Conservation (phyloP, 1,140 invertebrate genomes). For the Battus philenor region DNA sequence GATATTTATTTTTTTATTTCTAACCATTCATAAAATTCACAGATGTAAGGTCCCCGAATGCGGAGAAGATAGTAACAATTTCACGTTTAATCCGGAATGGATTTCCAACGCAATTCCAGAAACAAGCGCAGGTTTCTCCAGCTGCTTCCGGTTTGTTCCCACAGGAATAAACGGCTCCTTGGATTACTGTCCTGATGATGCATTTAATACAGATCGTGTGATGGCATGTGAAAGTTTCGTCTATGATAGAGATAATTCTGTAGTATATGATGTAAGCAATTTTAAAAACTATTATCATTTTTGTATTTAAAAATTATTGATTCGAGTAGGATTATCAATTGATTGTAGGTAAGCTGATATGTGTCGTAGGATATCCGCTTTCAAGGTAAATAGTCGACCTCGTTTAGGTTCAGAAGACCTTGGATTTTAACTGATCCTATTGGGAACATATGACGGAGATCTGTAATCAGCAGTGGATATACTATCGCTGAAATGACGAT, state of each 20-base stretch:
- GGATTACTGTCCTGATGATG: slow-evolving; percentile 34
- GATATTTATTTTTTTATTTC: no score
- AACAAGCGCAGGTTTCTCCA: slow-evolving; percentile 28
- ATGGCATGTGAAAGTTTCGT: slow-evolving; percentile 48
- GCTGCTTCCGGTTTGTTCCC: slow-evolving; percentile 43
- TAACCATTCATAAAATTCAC: not conserved
- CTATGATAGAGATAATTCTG: slow-evolving; percentile 50
- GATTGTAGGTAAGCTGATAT: no score
- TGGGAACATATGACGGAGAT: no score
- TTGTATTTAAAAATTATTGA: no score
- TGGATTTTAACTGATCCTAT: no score
- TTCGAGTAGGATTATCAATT: no score
- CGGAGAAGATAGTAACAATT: slow-evolving; percentile 32
- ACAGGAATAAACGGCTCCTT: slow-evolving; percentile 27
- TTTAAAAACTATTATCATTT: not conserved
- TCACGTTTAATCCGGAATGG: slow-evolving; percentile 41
- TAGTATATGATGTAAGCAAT: slow-evolving; percentile 59
- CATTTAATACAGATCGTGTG: slow-evolving; percentile 32
- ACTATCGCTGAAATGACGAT: no score
- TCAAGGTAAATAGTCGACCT: no score
- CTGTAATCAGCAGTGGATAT: no score
- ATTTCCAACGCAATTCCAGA: slow-evolving; percentile 48
- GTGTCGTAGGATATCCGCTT: no score
- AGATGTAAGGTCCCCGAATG: slow-evolving; percentile 65
- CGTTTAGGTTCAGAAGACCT: no score